Percentiles rank a stretch among this genome's conserved stretches.
Evolutionary conservation across 2,113 vertebrate genomes (phyloP).

Genomic region (Hemichromis elongatus): DNA sequence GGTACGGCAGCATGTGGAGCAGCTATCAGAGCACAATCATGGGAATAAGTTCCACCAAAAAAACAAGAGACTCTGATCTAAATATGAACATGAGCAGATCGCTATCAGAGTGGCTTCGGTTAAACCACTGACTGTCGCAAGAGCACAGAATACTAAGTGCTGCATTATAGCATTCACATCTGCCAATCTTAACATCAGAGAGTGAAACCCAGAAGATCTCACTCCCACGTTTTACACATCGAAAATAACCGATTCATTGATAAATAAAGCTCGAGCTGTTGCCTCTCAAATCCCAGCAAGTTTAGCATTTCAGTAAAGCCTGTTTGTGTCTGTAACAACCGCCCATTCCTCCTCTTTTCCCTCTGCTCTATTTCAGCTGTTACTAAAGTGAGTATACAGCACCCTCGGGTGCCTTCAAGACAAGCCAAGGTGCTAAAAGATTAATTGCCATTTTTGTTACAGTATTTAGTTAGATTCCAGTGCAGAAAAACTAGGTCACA

Average conservation of each 20-base stretch:
- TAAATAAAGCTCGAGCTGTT: not conserved
- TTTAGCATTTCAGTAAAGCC: not conserved
- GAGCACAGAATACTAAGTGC: not conserved
- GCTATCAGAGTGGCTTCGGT: not conserved
- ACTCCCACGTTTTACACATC: not conserved
- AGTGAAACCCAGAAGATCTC: not conserved
- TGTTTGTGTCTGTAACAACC: not conserved
- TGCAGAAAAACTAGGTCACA: not conserved
- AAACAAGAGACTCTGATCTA: not conserved
- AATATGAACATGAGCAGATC: not conserved
- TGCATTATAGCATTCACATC: not conserved
- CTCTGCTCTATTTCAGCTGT: not conserved
- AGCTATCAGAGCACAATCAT: not conserved
- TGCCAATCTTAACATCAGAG: not conserved
- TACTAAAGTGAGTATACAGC: not conserved
- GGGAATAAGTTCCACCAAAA: not conserved
- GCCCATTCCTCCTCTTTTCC: not conserved
- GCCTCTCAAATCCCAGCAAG: not conserved
- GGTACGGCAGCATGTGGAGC: not conserved
- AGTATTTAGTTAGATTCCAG: not conserved
- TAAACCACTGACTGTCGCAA: not conserved
- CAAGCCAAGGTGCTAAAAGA: not conserved
- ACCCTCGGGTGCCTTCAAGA: not conserved
- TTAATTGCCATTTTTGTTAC: not conserved
- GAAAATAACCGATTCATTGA: not conserved